Evolutionary conservation across 2,797 vertebrate genomes (phyloP), one percentile per base, ranked within the genome.

Genomic region (Danio kyathit): DNA sequence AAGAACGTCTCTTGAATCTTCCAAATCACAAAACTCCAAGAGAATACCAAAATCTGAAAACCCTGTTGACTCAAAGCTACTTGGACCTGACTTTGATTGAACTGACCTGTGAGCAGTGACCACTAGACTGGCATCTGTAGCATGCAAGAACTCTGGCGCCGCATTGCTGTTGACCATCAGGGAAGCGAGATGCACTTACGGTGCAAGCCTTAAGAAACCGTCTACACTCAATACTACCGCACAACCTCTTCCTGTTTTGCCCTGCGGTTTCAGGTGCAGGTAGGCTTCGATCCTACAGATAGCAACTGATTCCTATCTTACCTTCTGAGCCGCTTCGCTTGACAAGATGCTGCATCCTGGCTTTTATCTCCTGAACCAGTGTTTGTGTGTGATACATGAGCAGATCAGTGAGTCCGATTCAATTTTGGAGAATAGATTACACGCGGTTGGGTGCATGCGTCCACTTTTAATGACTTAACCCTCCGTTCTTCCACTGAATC

Each of bases 191-290:
- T 84, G 85, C 86, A 83, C 89, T 89, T 86, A 82, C 85, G 86
- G 89, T 88, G 90, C 89, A 79, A 91, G 93, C 94, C 93, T 94
- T 94, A 94, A 94, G 65, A 80, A 89, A 88, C 86, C 87, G 89
- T 90, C 69, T 89, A 89, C 87, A 88, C 88, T 70, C 81, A 84
- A 6, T 82, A 69, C 65, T 79, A 71, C 80, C 48, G 16, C 73
- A 79, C 46, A 80, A 79, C 77, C 83, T 80, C 52, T 65, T 79
- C 69, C 73, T 64, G 67, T 21, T 44, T 80, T 70, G 4, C 51
- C 52, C 61, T 13, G 59, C n/a, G 7, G 61, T 65, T 73, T 74
- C 70, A 74, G 43, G 44, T 71, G n/a, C 11, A 51, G 14, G 40
- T 65, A 77, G 43, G 49, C 40, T 57, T 74, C 64, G 76, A 78